phyloP scores from a whole-genome alignment of 2,113 vertebrate species.

The Boleophthalmus pectinirostris region DNA sequence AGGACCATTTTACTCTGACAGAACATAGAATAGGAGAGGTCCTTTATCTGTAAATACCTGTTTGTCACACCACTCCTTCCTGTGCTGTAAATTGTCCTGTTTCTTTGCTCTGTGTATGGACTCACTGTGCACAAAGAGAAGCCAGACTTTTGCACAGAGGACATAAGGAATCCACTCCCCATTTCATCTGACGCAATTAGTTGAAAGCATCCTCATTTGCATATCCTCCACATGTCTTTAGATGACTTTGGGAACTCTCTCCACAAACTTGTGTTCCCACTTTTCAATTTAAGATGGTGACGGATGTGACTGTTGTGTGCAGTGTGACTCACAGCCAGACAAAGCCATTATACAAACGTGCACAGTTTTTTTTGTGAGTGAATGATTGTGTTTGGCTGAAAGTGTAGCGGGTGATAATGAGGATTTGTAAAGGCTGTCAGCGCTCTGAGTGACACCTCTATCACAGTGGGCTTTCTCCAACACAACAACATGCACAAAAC shows the following conservation, averaged over 20 bases:
- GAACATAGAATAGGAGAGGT: too few relatives aligned
- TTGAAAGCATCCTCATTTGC: neutral
- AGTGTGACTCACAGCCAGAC: neutral
- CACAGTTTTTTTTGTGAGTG: neutral
- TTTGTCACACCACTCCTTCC: too few relatives aligned
- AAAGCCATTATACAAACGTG: neutral
- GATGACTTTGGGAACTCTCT: neutral
- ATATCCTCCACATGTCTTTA: neutral
- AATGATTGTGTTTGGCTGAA: neutral
- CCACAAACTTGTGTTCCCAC: neutral
- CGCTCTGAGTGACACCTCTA: neutral
- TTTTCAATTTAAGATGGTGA: neutral
- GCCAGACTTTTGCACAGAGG: neutral
- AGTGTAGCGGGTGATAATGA: neutral
- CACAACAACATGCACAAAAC: conserved; percentile 6
- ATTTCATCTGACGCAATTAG: neutral
- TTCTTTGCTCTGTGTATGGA: neutral
- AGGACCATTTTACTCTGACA: too few relatives aligned
- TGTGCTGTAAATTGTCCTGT: too few relatives aligned
- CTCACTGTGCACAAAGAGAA: neutral
- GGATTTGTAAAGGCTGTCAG: neutral
- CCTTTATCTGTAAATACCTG: too few relatives aligned
- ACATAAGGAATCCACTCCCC: neutral
- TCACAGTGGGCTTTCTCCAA: neutral
- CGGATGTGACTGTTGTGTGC: neutral